phyloP scores from a whole-genome alignment of 2,888 invertebrate species.

The Phrixothrix hirtus region DNA sequence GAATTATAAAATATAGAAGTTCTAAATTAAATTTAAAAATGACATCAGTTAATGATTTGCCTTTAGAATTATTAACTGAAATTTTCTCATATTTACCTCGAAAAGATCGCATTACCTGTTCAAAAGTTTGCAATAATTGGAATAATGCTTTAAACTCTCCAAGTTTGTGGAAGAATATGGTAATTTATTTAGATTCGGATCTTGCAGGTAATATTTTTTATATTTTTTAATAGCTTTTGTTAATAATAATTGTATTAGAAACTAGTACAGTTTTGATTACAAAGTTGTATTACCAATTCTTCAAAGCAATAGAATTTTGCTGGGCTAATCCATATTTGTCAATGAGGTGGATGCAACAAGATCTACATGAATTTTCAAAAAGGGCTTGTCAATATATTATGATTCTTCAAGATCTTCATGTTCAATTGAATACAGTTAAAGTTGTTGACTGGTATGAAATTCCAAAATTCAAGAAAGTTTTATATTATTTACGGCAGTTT shows the following conservation, averaged over 20 bases:
- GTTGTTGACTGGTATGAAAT: constrained; percentile 58
- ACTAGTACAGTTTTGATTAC: constrained; percentile 45
- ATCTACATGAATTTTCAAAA: constrained; percentile 52
- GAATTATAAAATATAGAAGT: too few species aligned
- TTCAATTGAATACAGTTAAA: constrained; percentile 54
- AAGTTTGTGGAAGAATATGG: constrained; percentile 46
- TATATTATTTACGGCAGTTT: constrained; percentile 48
- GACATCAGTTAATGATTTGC: constrained; percentile 40
- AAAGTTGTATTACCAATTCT: constrained; percentile 54
- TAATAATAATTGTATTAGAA: constrained; percentile 36
- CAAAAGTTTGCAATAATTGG: constrained; percentile 47
- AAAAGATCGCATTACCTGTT: constrained; percentile 46
- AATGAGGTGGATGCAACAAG: constrained; percentile 50
- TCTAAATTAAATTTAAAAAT: constrained; percentile 12
- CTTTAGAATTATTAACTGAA: constrained; percentile 44
- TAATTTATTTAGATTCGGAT: constrained; percentile 47
- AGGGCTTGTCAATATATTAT: constrained; percentile 48
- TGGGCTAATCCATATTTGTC: constrained; percentile 56
- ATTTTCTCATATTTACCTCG: constrained; percentile 45
- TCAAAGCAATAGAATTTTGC: constrained; percentile 56
- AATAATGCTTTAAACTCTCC: constrained; percentile 42
- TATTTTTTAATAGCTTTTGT: too few species aligned
- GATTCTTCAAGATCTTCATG: constrained; percentile 43
- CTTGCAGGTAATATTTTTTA: constrained; percentile 42
- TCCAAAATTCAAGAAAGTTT: constrained; percentile 52